Percentiles rank a stretch among this genome's conserved stretches.
Evolutionary conservation across 2,113 vertebrate species (phyloP).

Genomic region (Puffinus mauretanicus): DNA sequence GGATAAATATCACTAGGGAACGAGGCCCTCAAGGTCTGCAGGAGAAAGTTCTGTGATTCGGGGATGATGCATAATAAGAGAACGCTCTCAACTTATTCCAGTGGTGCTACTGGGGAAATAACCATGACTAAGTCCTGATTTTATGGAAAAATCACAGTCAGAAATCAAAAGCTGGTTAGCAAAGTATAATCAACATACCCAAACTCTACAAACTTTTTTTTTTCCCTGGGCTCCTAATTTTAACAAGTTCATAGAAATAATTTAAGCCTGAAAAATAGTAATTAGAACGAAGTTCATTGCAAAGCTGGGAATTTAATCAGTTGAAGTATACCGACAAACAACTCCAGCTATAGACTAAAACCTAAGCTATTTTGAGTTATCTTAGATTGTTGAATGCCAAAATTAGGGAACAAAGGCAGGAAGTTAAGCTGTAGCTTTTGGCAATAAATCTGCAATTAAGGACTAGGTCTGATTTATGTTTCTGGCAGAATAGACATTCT

Average conservation of each 20-base stretch:
- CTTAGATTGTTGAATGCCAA: constrained; percentile 1
- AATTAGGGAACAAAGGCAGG: constrained; percentile 63
- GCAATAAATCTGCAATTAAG: constrained; percentile 61
- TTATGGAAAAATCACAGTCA: not conserved
- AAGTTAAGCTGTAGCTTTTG: constrained; percentile 63
- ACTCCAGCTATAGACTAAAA: constrained; percentile 29
- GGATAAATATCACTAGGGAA: not conserved
- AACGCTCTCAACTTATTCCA: not conserved
- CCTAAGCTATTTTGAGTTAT: constrained; percentile 50
- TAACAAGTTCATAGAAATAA: not conserved
- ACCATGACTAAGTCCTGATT: not conserved
- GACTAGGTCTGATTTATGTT: constrained; percentile 38
- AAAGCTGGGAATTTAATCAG: constrained; percentile 16
- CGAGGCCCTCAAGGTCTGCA: not conserved
- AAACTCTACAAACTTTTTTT: not conserved
- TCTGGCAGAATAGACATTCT: constrained; percentile 7
- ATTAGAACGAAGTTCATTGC: not conserved
- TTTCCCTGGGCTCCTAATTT: not conserved
- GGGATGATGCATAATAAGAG: not conserved
- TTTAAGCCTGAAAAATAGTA: not conserved
- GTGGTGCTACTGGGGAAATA: not conserved
- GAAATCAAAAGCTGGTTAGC: not conserved
- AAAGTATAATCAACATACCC: not conserved
- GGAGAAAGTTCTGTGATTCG: not conserved
- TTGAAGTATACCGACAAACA: not conserved